Evolutionary conservation across 1,140 invertebrate species (phyloP), one percentile per base, ranked within the genome.

Genomic region (Zaprionus ghesquierei): DNA sequence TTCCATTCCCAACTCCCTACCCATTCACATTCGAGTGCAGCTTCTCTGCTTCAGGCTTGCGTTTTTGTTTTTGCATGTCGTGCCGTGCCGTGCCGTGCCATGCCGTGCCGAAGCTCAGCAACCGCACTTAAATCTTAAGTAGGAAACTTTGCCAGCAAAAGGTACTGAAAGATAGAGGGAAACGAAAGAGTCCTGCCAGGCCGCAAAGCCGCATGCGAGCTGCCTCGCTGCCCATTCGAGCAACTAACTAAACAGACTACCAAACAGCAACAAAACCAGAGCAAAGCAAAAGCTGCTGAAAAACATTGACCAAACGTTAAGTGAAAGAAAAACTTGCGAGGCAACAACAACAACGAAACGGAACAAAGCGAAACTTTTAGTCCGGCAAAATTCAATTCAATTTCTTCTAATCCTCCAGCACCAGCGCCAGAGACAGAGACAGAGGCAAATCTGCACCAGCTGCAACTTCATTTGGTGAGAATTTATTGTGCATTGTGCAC

Each of bases 301-400:
- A 50, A 56, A 51, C 55, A 70, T 69, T 61, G 44, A 33, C 44
- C 49, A 74, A 38, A 56, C 61, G 69, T 79, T 51, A 65, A 81
- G 60, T 77, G 56, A 69, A 79, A 71, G 72, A 73, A 89, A 76
- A 87, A 87, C 84, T 89, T 89, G n/a, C n/a, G n/a, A n/a, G 18
- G 20, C 20, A 58, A 58, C 66, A 77, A 58, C 38, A n/a, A n/a
- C n/a, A n/a, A n/a, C n/a, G n/a, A n/a, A n/a, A n/a, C 44, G 65
- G 64, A 77, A 77, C 23, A 29, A 33, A 41, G 33, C 58, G 50
- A 46, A 46, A 46, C 41, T 46, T 46, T 46, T 22, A 46, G 41
- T 46, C 23, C n/a, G 22, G 31, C n/a, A 68, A 85, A 84, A 85
- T 85, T 80, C 77, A 84, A 85, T 85, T 80, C 77, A 85, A 80